A percentile compares a stretch with the other conserved stretches of the same genome.
Evolutionary conservation across 2,888 invertebrate genomes (phyloP).

Genomic region (Aethes cnicana): DNA sequence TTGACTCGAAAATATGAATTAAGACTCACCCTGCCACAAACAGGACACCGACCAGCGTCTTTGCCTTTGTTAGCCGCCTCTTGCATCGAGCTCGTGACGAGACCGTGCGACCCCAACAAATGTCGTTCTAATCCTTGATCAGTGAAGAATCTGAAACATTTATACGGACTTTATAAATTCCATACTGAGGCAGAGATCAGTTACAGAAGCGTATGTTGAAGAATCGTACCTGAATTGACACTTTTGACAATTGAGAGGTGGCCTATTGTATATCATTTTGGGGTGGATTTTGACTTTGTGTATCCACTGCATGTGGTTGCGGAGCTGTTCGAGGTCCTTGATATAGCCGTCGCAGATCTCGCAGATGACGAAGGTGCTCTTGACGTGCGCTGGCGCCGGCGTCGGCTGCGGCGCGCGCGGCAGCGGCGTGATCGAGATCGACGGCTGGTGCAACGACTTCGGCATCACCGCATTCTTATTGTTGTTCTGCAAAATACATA

Average conservation of each 20-base stretch:
- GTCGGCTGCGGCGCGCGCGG: conserved; percentile 80
- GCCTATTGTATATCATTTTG: conserved; percentile 96
- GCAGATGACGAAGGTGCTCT: conserved; percentile 95
- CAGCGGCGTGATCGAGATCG: conserved; percentile 94
- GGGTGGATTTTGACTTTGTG: conserved; percentile 98
- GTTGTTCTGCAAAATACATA: conserved; percentile 48
- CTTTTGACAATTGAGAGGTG: conserved; percentile 97
- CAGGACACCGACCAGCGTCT: conserved; percentile 96
- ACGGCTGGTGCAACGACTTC: conserved; percentile 85
- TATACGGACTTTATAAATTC: background rate
- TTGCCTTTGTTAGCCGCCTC: conserved; percentile 97
- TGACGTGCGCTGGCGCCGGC: conserved; percentile 76
- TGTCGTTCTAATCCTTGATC: conserved; percentile 98
- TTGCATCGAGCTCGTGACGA: conserved; percentile 97
- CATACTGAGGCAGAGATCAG: too few relatives aligned
- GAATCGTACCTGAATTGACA: conserved; percentile 92
- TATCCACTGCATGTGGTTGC: conserved; percentile 99
- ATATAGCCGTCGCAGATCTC: conserved; percentile 99
- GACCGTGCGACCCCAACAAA: conserved; percentile 95
- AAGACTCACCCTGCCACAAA: conserved; percentile 92
- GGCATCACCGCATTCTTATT: conserved; percentile 39
- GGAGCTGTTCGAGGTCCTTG: conserved; percentile 95
- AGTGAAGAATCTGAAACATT: conserved; percentile 90
- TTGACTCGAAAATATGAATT: background rate
- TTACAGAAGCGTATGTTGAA: too few relatives aligned